Base-by-base conservation (phyloP, 2,888 invertebrate genomes). In the Carabus problematicus region DNA sequence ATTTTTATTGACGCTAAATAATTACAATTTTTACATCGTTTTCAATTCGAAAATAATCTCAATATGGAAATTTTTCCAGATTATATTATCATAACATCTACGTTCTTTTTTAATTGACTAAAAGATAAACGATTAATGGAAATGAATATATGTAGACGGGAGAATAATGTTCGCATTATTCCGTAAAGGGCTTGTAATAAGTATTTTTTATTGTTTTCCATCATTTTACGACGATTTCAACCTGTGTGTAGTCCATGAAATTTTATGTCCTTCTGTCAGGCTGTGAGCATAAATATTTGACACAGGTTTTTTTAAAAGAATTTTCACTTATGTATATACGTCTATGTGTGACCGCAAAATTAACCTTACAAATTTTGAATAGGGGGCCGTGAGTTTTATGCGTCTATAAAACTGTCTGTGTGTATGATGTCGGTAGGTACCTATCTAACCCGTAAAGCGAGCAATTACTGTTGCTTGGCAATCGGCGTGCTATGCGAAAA, bases 331-430 rank as follows among this genome's bases (percentile, higher is more conserved):
- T 52, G 14, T 9, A 11, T 11, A 52, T 49, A 9, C 11, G 18
- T 8, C 43, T 41, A 67, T 59, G 60, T 67, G 59, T 60, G 67
- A 67, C 67, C 67, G 67, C 67, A 67, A 67, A 67, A 67, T 67
- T 67, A 67, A 67, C 67, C 67, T 67, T 60, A 67, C 67, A 67
- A 60, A 60, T 64, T 64, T 56, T 64, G 64, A 64, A 52, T 66
- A 67, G 60, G 52, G 64, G 43, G 9, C 60, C 60, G 52, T 52
- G 29, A 41, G 60, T 67, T 67, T 67, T 29, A 67, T 67, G 43
- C 54, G 43, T 14, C 67, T 43, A 67, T 67, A 67, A 67, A 67
- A 60, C 52, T 59, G 52, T 41, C 49, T 49, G 49, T 16, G 49
- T 16, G 29, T 55, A 62, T 18, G 52, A 62, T 52, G 14, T 39